These are phyloP conservation scores for Chaetophractus vellerosus DNA, from an alignment of 2,797 vertebrate species.

Conservation along the genomic window DNA sequence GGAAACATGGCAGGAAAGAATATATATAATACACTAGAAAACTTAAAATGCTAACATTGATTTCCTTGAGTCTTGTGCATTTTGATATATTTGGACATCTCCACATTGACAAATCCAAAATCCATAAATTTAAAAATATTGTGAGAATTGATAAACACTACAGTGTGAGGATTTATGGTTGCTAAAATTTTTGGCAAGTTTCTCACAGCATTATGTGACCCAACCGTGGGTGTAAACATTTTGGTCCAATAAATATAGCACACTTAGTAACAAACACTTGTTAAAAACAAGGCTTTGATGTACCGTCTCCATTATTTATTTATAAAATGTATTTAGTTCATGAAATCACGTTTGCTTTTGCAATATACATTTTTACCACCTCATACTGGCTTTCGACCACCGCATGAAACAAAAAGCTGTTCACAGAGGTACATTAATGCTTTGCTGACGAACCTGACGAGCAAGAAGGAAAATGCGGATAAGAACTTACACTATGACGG, in stretches of 20 bases:
- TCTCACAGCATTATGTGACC: background rate
- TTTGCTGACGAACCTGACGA: background rate
- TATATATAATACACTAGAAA: background rate
- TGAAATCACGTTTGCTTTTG: background rate
- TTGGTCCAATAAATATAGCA: background rate
- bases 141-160: background rate
- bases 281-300: background rate
- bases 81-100: slow-evolving; percentile 5
- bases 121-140: slow-evolving; percentile 6
- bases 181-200: background rate
- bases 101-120: background rate
- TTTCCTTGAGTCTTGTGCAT: background rate
- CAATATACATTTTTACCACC: background rate
- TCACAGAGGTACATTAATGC: background rate
- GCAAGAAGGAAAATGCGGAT: background rate
- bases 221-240: background rate
- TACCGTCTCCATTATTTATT: background rate
- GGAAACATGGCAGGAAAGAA: background rate
- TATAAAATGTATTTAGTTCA: background rate
- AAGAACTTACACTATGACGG: background rate
- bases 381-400: background rate
- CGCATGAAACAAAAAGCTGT: background rate
- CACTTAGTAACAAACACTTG: background rate
- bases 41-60: background rate
- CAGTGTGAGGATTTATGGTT: background rate